Conservation (phyloP, 2,113 vertebrate species). For the Macroglossus sobrinus region DNA sequence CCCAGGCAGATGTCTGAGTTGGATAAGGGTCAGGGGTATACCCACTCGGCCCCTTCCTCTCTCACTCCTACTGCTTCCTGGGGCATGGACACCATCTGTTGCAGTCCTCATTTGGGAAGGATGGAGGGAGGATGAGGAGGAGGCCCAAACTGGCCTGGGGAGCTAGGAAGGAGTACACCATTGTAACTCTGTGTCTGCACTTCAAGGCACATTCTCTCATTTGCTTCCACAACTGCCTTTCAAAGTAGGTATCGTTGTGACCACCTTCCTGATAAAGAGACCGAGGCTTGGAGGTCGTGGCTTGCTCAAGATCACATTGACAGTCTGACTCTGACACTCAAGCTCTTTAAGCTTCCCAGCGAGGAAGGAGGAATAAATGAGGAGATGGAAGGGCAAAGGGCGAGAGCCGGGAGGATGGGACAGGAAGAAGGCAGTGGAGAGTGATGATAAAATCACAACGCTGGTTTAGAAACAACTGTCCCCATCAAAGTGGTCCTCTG, state of each 20-base stretch:
- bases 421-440: background rate
- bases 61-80: background rate
- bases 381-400: background rate
- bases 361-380: background rate
- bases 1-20: slow-evolving; percentile 30
- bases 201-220: rapidly evolving
- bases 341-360: background rate
- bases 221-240: background rate
- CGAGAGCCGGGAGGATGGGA: background rate
- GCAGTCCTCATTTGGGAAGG: background rate
- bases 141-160: no score
- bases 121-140: background rate
- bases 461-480: background rate
- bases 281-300: background rate
- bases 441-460: background rate
- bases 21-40: background rate
- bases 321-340: background rate
- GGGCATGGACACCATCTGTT: background rate
- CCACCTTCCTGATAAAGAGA: background rate
- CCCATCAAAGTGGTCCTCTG: background rate
- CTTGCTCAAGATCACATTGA: background rate
- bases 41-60: background rate
- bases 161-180: background rate
- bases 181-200: background rate
- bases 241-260: no score